Evolutionary conservation across 2,797 vertebrate species (phyloP).

Genomic region (Syndactyla subalaris): DNA sequence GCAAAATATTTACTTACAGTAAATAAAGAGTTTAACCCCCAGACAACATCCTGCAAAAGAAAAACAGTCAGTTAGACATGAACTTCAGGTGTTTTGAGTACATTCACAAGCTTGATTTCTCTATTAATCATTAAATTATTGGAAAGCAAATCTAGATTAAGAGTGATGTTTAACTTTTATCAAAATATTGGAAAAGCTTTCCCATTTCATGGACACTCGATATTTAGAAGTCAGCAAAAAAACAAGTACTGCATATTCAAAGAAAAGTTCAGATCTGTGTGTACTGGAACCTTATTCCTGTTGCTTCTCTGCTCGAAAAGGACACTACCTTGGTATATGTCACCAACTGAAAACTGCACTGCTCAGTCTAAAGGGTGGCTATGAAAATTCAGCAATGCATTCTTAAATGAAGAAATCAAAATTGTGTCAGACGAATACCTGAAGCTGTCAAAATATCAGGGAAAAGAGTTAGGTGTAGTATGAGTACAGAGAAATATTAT

Average conservation of each 20-base stretch:
- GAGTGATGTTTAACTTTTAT: background rate
- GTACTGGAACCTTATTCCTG: background rate
- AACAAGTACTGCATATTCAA: background rate
- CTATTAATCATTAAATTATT: background rate
- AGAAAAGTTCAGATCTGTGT: background rate
- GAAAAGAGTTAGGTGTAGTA: background rate
- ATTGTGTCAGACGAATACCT: background rate
- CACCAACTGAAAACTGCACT: background rate
- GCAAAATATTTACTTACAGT: constrained; percentile 87
- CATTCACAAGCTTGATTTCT: background rate
- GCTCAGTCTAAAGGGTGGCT: background rate
- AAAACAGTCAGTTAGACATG: constrained; percentile 11
- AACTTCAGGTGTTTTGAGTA: background rate
- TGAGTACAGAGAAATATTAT: background rate
- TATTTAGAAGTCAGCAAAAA: background rate
- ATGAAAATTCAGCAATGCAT: background rate
- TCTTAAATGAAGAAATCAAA: background rate
- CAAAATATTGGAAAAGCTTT: background rate
- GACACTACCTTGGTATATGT: background rate
- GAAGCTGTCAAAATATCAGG: background rate
- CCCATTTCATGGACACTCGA: background rate
- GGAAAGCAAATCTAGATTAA: background rate
- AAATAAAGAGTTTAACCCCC: constrained; percentile 98
- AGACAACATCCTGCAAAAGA: constrained; percentile 91
- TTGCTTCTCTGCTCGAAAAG: background rate